Conservation (phyloP, 2,797 vertebrate species). For the Bradypus variegatus region DNA sequence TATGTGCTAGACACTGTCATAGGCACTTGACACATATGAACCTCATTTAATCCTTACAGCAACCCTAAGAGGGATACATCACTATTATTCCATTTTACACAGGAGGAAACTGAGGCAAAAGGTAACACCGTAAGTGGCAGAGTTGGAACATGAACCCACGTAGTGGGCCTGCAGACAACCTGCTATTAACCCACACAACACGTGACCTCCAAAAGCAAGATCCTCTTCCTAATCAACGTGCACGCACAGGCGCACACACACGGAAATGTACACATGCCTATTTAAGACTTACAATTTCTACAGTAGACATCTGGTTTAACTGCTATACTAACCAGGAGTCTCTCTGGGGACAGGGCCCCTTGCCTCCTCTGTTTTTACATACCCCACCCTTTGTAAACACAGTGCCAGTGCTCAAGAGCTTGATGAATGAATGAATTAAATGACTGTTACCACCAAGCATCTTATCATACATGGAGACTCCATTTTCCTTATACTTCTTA, state of each 20-base stretch:
- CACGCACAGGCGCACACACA: not conserved
- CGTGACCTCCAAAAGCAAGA: not conserved
- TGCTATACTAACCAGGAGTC: not conserved
- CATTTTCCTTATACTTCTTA: constrained; percentile 12
- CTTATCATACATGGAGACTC: not conserved
- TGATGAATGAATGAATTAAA: constrained; percentile 21
- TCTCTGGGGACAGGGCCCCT: not conserved
- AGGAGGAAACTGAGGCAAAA: not conserved
- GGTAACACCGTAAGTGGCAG: not conserved
- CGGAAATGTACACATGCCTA: not conserved
- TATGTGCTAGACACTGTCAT: not conserved
- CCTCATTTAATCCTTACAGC: not conserved
- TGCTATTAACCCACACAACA: not conserved
- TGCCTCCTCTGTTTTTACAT: not conserved
- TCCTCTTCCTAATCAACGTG: not conserved
- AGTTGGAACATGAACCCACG: not conserved
- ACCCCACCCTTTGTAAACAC: not conserved
- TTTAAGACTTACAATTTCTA: not conserved
- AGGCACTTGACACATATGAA: not conserved
- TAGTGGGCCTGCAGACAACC: not conserved
- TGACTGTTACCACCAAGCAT: not conserved
- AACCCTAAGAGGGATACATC: not conserved
- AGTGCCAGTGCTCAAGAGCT: not conserved
- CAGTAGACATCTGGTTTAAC: not conserved
- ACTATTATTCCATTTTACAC: not conserved